Conservation (phyloP, 2,113 vertebrate species). For the Pygathrix nemaeus region DNA sequence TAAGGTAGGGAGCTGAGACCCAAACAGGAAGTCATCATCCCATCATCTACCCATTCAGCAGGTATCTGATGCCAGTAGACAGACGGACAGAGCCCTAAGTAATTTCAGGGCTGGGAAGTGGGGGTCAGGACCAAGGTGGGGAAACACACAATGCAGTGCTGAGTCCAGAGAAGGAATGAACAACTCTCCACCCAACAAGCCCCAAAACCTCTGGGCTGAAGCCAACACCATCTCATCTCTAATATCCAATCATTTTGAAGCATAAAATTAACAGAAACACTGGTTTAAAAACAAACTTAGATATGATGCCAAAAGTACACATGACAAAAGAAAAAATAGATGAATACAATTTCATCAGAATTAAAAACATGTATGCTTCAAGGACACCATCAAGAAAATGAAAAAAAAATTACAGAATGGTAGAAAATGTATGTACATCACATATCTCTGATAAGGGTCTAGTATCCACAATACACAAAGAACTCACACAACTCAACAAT, state of each 20-base stretch:
- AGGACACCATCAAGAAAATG: background rate
- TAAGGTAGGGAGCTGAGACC: too few relatives aligned
- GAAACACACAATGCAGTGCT: rapidly evolving
- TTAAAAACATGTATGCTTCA: background rate
- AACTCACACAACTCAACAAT: background rate
- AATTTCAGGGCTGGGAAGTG: background rate
- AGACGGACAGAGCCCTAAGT: rapidly evolving
- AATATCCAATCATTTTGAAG: background rate
- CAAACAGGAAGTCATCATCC: rapidly evolving
- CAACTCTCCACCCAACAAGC: background rate
- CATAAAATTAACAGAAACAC: background rate
- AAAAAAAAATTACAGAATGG: background rate
- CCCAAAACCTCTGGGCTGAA: background rate
- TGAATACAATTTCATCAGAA: background rate
- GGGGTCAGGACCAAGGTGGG: background rate
- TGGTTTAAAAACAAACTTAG: background rate
- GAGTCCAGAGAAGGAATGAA: background rate
- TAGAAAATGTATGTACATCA: background rate
- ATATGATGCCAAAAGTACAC: background rate
- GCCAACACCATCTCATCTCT: background rate
- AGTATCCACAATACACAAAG: background rate
- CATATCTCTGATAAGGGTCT: background rate
- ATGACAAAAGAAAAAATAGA: background rate
- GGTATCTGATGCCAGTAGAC: rapidly evolving
- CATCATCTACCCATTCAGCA: rapidly evolving